Conservation (phyloP, 1,140 invertebrate species). For the Andrena cerasifolii region DNA sequence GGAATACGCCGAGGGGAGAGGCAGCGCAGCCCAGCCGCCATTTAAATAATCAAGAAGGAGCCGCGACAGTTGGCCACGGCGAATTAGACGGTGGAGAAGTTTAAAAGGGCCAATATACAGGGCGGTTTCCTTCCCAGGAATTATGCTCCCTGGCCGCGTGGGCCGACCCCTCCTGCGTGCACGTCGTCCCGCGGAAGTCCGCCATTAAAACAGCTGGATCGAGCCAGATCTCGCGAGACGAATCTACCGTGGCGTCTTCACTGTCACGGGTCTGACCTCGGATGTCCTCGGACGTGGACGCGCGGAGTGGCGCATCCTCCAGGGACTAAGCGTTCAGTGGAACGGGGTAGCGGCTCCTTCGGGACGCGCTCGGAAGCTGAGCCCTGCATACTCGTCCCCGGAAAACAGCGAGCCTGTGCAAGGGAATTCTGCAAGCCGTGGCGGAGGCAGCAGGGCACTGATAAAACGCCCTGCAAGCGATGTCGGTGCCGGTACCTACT, state of each 20-base stretch:
- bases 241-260: slow-evolving; percentile 33
- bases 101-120: slow-evolving; percentile 55
- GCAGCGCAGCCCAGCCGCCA: background rate
- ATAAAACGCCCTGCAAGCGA: no score
- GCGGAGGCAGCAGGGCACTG: background rate
- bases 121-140: slow-evolving; percentile 64
- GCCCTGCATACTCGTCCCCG: no score
- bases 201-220: slow-evolving; percentile 65
- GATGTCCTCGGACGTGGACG: slow-evolving; percentile 16
- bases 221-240: slow-evolving; percentile 50
- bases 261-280: slow-evolving; percentile 47
- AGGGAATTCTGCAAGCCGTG: slow-evolving; percentile 16
- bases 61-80: background rate
- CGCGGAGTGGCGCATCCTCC: background rate
- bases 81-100: slow-evolving; percentile 44
- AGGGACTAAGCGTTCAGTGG: background rate
- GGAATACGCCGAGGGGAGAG: background rate
- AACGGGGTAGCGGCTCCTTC: background rate
- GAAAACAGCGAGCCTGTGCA: background rate
- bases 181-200: slow-evolving; percentile 64
- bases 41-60: slow-evolving; percentile 25
- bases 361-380: background rate
- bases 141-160: slow-evolving; percentile 52
- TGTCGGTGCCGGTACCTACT: background rate
- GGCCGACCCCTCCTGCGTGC: slow-evolving; percentile 55